Evolutionary conservation across 2,797 vertebrate species (phyloP).

Genomic region (Dromococcyx pavoninus): DNA sequence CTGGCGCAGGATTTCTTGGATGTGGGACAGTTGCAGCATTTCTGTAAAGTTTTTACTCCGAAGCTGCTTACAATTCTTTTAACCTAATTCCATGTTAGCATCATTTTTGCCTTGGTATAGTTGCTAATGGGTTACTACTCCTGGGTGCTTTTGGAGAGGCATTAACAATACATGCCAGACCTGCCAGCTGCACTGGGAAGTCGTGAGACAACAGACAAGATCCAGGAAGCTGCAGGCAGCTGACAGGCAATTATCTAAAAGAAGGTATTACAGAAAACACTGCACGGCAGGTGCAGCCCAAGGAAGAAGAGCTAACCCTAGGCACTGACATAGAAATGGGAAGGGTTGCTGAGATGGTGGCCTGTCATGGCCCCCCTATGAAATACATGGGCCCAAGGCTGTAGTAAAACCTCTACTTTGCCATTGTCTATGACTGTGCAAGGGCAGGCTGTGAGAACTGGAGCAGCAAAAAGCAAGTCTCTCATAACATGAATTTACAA

Average conservation of each 20-base stretch:
- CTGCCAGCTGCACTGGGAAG: conserved; percentile 14
- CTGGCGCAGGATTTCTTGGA: background rate
- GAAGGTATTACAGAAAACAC: background rate
- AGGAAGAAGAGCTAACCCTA: background rate
- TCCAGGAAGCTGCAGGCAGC: background rate
- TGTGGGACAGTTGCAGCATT: background rate
- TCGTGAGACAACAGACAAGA: background rate
- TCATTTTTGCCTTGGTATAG: background rate
- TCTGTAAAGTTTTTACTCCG: background rate
- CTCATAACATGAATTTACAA: fast-evolving
- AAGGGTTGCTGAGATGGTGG: background rate
- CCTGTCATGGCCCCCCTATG: background rate
- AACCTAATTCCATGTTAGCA: background rate
- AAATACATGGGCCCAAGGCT: background rate
- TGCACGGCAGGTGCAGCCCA: background rate
- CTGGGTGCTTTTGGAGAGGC: background rate
- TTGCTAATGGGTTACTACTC: conserved; percentile 25
- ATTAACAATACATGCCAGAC: conserved; percentile 12
- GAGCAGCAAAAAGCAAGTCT: background rate
- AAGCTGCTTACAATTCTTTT: background rate
- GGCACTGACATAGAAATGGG: background rate
- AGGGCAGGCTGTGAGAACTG: background rate
- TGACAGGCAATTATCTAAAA: background rate
- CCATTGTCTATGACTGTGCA: fast-evolving
- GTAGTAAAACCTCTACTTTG: background rate